Evolutionary conservation across 2,797 vertebrate species (phyloP).

Genomic region (Bradypus variegatus): DNA sequence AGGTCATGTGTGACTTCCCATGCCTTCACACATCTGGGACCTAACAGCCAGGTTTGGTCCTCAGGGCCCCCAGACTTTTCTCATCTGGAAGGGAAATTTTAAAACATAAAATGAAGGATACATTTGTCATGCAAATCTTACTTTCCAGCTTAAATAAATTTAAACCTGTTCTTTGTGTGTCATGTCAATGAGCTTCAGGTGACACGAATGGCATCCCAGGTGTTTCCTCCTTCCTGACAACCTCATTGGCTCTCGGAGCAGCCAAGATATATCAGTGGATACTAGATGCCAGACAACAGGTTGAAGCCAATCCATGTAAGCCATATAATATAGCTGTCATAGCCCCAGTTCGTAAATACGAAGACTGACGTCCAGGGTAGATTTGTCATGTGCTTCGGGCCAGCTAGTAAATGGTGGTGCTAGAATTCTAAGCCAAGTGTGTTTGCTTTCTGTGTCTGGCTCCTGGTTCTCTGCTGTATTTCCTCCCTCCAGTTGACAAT

Average conservation of each 20-base stretch:
- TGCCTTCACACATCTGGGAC: neutral
- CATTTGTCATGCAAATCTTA: neutral
- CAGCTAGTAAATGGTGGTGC: neutral
- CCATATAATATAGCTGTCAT: neutral
- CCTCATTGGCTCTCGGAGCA: fast-evolving
- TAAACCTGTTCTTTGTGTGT: neutral
- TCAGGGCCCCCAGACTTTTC: neutral
- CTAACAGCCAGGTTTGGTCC: neutral
- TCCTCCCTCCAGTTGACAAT: neutral
- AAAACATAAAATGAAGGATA: neutral
- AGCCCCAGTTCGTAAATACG: neutral
- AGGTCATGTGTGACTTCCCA: too few species aligned
- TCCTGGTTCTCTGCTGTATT: neutral
- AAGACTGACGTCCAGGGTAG: neutral
- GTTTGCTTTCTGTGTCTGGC: neutral
- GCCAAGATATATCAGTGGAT: neutral
- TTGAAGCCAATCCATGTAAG: neutral
- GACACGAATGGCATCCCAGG: neutral
- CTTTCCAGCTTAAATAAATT: neutral
- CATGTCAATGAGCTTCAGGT: too few species aligned
- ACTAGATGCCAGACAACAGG: fast-evolving
- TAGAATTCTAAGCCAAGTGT: neutral
- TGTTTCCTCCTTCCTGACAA: neutral
- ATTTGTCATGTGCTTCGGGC: neutral
- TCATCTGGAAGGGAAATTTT: neutral